Conservation (phyloP, 1,140 invertebrate genomes). For the Drosophila bocqueti region DNA sequence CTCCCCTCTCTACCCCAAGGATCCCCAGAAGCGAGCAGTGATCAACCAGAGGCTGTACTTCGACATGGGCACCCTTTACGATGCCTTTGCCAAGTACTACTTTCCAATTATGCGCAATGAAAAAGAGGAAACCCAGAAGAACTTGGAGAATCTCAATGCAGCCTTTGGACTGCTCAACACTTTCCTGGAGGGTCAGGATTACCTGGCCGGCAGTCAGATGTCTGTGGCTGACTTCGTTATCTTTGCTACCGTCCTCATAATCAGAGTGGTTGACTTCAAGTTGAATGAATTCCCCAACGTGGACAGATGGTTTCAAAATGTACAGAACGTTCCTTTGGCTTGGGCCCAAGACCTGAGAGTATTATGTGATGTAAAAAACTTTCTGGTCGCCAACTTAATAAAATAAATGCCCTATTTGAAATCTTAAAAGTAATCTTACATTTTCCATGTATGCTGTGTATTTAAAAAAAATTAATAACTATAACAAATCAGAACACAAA, state of each 20-base stretch:
- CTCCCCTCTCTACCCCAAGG: constrained; percentile 88
- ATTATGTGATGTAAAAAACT: background rate
- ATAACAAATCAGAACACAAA: background rate
- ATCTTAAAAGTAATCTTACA: too few relatives aligned
- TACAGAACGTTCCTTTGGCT: constrained; percentile 74
- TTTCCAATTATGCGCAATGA: constrained; percentile 88
- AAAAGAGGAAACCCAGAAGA: constrained; percentile 87
- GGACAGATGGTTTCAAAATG: background rate
- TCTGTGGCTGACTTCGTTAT: constrained; percentile 67
- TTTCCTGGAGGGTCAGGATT: constrained; percentile 88
- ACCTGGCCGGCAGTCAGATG: constrained; percentile 88
- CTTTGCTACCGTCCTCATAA: constrained; percentile 87
- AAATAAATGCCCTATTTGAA: background rate
- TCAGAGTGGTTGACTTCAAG: constrained; percentile 88
- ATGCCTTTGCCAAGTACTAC: constrained; percentile 87
- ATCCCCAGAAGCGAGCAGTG: constrained; percentile 87
- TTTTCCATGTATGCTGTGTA: too few relatives aligned
- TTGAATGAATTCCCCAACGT: constrained; percentile 2
- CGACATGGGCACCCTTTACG: constrained; percentile 89
- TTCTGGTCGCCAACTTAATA: background rate
- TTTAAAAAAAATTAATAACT: too few relatives aligned
- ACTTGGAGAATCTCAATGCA: constrained; percentile 87
- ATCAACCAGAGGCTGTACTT: constrained; percentile 91
- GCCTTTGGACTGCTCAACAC: constrained; percentile 88
- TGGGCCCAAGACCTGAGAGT: too few relatives aligned